Evolutionary conservation across 2,113 vertebrate genomes (phyloP), one percentile per base, ranked within the genome.

Genomic region (Mola mola): DNA sequence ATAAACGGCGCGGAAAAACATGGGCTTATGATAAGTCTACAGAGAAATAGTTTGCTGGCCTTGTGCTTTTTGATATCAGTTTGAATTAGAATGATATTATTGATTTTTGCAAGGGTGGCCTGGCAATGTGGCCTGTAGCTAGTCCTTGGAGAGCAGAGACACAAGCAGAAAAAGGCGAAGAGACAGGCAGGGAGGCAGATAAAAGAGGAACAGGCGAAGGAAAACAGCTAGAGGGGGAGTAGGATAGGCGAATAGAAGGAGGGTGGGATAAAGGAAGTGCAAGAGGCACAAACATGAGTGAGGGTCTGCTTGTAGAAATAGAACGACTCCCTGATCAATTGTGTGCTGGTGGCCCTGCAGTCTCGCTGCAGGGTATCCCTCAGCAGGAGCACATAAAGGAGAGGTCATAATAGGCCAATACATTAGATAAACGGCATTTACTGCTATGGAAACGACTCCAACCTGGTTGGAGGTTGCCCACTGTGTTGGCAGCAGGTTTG

Each of bases 351-450:
- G 72, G 71, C 73, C 84, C 80, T 66, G 73, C 83, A 76, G 83
- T 48, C 79, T 58, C 62, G 66, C 83, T 78, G 78, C 75, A 74
- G 77, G 87, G 75, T 70, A 79, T 87, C 79, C 87, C 85, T 87
- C 81, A 78, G 82, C 80, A 57, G 83, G 81, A 81, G 57, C 66
- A 74, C 66, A 81, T 72, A 79, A 83, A 83, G 71, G 70, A 81
- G 85, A 78, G 81, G 85, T 86, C 55, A 64, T 86, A 89, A 84
- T 86, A 78, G 83, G 83, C 85, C 81, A 80, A 86, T 86, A 83
- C 78, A 85, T 85, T 83, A 86, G 83, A 86, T 86, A 87, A 89
- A 87, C 87, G 85, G 68, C 85, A 79, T 87, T 89, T 82, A 87
- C 79, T 83, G 83, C 85, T 84, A 85, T 86, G 82, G 83, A 85